phyloP scores from a whole-genome alignment of 2,888 invertebrate genomes.

The Oscheius sp. region DNA sequence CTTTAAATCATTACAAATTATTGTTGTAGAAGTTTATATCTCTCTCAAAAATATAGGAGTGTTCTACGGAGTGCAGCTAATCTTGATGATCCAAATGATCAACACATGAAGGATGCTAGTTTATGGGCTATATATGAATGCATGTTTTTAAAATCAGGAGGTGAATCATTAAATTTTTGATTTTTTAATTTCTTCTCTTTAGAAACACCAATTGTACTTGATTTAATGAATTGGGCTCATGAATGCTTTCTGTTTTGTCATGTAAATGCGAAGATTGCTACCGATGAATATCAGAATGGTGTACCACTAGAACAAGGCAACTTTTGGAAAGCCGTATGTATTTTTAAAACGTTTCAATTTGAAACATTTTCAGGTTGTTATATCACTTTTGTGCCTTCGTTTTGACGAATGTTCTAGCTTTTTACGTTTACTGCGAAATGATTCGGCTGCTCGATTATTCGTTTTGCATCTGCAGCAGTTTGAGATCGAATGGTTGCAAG shows the following conservation, averaged over 20 bases:
- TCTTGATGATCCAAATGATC: constrained; percentile 15
- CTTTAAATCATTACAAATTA: neutral
- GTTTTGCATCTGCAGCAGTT: constrained; percentile 34
- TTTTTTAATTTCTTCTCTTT: neutral
- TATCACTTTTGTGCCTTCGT: constrained; percentile 32
- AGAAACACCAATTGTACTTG: constrained; percentile 42
- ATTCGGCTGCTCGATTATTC: constrained; percentile 33
- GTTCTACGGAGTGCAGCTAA: constrained; percentile 41
- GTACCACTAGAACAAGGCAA: neutral
- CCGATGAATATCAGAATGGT: constrained; percentile 26
- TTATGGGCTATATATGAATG: constrained; percentile 50
- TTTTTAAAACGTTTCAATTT: neutral
- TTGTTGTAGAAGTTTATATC: constrained; percentile 22
- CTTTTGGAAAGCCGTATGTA: constrained; percentile 29
- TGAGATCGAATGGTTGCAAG: constrained; percentile 32
- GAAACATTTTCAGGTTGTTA: constrained; percentile 18
- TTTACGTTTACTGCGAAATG: constrained; percentile 16
- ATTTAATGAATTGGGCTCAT: constrained; percentile 47
- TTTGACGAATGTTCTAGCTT: constrained; percentile 38
- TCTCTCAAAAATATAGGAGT: constrained; percentile 43
- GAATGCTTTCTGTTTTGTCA: constrained; percentile 40
- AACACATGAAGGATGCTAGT: constrained; percentile 39
- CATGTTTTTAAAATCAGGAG: constrained; percentile 40
- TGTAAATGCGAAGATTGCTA: constrained; percentile 23
- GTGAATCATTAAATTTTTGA: neutral